Base-by-base conservation (phyloP, 2,888 invertebrate species). In the Balanococcus diminutus region DNA sequence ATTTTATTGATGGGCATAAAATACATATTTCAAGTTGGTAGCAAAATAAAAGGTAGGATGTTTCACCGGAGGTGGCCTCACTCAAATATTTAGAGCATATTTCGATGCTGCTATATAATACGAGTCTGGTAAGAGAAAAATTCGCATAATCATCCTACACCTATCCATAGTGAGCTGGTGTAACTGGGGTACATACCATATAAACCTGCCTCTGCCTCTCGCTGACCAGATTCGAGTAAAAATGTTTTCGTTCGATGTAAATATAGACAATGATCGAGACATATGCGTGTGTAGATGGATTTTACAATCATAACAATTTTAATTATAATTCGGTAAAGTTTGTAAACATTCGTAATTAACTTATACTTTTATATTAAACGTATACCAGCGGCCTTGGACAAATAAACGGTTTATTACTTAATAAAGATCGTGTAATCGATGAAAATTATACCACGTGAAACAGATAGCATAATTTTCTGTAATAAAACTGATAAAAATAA, bases 331-430 rank as follows among this genome's bases (percentile, higher is more conserved):
- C 75, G 75, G 75, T 19, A 67, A 79, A 79, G 75, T 79, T 79
- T 79, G 75, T 79, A 79, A 79, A 79, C 75, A 79, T 79, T 79
- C 19, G 19, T 79, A 79, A 79, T 79, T 79, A 79, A 79, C 75
- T 79, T 79, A 79, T 79, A 79, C 75, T 79, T 67, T 79, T 79
- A 36, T 79, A 16, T 56, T 72, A 22, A 19, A 36, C 14, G 75
- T n/a, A n/a, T n/a, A n/a, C n/a, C n/a, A n/a, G n/a, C 75, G 75
- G 75, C 75, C 75, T 79, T 79, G 75, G 75, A 79, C 75, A 79
- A 79, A 79, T 79, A 79, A 79, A 79, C 36, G 36, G 75, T 79
- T 79, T 79, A 79, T 79, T 79, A 79, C 75, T 79, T 79, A 79
- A 79, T 79, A 79, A 79, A 79, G n/a, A 79, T 79, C 75, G 75